Evolutionary conservation across 1,140 invertebrate genomes (phyloP).

Genomic region (Tetragonula clypearis): DNA sequence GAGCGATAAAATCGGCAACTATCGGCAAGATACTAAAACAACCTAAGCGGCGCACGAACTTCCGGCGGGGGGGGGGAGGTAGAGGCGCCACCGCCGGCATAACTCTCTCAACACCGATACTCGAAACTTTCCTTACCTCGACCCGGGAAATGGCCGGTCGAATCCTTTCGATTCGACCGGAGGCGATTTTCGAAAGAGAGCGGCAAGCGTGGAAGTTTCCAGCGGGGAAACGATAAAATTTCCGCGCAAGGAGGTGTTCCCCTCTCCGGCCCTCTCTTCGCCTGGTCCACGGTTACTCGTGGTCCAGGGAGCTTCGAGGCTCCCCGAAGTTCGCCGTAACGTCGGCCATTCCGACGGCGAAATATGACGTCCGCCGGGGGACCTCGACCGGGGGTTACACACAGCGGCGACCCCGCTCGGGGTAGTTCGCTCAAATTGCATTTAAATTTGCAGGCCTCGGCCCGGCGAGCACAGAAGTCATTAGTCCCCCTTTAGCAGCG

Average conservation of each 20-base stretch:
- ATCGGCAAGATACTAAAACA: background rate
- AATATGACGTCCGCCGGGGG: slow-evolving; percentile 48
- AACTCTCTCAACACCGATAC: background rate
- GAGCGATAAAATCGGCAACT: background rate
- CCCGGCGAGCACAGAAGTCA: slow-evolving; percentile 46
- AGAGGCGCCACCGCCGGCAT: background rate
- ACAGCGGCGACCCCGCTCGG: slow-evolving; percentile 30
- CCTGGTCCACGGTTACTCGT: slow-evolving; percentile 18
- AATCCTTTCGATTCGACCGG: background rate
- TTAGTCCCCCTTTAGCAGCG: slow-evolving; percentile 47
- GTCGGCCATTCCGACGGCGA: slow-evolving; percentile 49
- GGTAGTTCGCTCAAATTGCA: slow-evolving; percentile 60
- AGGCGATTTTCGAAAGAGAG: background rate
- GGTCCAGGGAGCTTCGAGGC: background rate
- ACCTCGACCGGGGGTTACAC: slow-evolving; percentile 15
- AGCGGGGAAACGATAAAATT: background rate
- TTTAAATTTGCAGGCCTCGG: slow-evolving; percentile 60
- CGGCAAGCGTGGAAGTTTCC: background rate
- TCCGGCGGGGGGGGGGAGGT: too few species aligned
- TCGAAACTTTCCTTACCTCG: background rate
- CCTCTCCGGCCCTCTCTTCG: background rate
- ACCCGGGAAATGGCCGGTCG: background rate
- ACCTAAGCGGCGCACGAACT: background rate
- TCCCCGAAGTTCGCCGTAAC: slow-evolving; percentile 35
- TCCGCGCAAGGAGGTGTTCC: background rate